Conservation (phyloP, 30 jellyfish, hydroid and myxozoan genomes). For the Cassiopea andromeda region DNA sequence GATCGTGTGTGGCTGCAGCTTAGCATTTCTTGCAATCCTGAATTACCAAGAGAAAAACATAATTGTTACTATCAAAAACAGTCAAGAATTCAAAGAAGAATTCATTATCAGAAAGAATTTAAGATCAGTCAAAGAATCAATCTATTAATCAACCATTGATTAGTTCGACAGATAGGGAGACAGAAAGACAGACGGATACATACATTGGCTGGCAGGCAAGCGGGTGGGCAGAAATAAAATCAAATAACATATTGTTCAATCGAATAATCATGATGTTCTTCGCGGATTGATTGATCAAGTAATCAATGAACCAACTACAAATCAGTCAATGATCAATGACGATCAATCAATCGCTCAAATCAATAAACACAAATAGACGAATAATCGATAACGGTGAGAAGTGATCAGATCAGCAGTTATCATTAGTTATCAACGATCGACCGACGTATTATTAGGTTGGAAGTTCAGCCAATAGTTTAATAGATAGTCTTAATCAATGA, state of each 20-base stretch:
- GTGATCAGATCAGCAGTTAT: background rate
- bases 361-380: background rate
- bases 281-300: background rate
- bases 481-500: background rate
- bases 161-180: no score
- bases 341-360: background rate
- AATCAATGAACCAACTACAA: background rate
- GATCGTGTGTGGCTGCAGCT: slow-evolving; percentile 85
- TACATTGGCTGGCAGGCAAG: no score
- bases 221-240: no score
- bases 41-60: slow-evolving; percentile 45
- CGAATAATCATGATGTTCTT: no score
- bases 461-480: no score
- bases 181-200: no score
- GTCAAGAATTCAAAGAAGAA: background rate
- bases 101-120: background rate
- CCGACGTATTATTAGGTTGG: no score
- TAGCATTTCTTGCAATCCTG: slow-evolving; percentile 61
- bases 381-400: no score
- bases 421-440: no score
- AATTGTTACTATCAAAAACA: background rate
- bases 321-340: background rate
- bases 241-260: no score
- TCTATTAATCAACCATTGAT: background rate
- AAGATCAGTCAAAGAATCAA: background rate